Evolutionary conservation across 2,797 vertebrate species (phyloP).

Genomic region (Rhynchotus rufescens): DNA sequence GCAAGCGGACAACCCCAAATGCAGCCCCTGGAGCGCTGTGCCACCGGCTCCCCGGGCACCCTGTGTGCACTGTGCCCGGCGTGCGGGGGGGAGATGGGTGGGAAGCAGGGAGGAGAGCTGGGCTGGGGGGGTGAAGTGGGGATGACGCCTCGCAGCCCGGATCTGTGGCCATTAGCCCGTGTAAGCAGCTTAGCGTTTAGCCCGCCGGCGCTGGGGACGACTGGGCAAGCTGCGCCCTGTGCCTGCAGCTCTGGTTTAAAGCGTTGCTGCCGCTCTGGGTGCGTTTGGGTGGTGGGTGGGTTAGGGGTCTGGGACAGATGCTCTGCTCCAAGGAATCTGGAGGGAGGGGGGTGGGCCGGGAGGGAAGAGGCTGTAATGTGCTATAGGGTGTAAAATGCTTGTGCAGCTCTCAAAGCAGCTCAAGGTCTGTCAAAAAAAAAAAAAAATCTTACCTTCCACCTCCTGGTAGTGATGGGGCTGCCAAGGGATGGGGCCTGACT

Average conservation of each 20-base stretch:
- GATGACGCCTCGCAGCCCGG: neutral
- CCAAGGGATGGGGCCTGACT: neutral
- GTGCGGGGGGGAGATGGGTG: neutral
- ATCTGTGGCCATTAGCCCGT: neutral
- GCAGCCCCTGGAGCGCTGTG: neutral
- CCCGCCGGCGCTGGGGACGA: neutral
- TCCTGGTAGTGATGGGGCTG: rapidly evolving
- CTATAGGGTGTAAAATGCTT: conserved; percentile 9
- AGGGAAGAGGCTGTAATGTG: neutral
- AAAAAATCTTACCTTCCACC: neutral
- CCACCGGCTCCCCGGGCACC: rapidly evolving
- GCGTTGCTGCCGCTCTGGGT: neutral
- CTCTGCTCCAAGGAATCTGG: neutral
- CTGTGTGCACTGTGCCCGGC: neutral
- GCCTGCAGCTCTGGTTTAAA: neutral
- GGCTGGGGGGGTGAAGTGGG: neutral
- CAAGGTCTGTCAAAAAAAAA: neutral
- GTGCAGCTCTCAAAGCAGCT: neutral
- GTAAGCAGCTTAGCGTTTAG: conserved; percentile 54
- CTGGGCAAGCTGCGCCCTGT: neutral
- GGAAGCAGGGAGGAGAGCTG: neutral
- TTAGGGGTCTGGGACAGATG: neutral
- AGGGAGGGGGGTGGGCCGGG: neutral
- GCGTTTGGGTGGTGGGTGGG: neutral
- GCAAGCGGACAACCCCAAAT: neutral